phyloP scores from a whole-genome alignment of 2,888 invertebrate species.

The Cabera pusaria region DNA sequence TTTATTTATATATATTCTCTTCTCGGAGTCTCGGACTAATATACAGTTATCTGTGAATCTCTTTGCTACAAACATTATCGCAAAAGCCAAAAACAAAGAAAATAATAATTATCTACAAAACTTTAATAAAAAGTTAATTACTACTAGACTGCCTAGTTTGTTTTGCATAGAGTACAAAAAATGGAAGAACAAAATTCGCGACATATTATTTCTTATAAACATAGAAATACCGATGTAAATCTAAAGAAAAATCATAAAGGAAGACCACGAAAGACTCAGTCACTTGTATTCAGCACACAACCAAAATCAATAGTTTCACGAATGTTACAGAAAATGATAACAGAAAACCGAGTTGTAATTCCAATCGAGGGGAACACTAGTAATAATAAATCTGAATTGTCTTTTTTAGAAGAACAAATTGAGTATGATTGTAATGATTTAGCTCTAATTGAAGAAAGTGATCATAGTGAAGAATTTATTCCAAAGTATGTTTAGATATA shows the following conservation, averaged over 20 bases:
- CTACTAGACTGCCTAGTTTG: too few species aligned
- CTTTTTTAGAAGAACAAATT: background rate
- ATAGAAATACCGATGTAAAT: slow-evolving; percentile 7
- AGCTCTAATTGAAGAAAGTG: slow-evolving; percentile 1
- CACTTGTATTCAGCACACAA: slow-evolving; percentile 54
- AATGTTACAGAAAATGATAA: slow-evolving; percentile 45
- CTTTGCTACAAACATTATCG: too few species aligned
- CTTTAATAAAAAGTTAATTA: too few species aligned
- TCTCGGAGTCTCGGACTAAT: too few species aligned
- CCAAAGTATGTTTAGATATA: slow-evolving; percentile 9
- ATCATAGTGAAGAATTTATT: slow-evolving; percentile 1
- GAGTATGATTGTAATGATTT: too few species aligned
- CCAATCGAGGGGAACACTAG: slow-evolving; percentile 7
- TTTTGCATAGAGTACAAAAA: too few species aligned
- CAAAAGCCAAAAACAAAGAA: too few species aligned
- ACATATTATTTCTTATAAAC: slow-evolving; percentile 26
- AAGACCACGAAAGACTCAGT: slow-evolving; percentile 49
- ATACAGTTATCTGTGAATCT: too few species aligned
- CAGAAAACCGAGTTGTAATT: slow-evolving; percentile 19
- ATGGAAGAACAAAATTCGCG: slow-evolving; percentile 52
- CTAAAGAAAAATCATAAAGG: slow-evolving; percentile 47
- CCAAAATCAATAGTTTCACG: slow-evolving; percentile 64
- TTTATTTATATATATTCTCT: too few species aligned
- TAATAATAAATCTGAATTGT: background rate
- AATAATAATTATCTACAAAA: too few species aligned